Evolutionary conservation across 2,797 vertebrate species (phyloP).

Genomic region (Dryobates pubescens): DNA sequence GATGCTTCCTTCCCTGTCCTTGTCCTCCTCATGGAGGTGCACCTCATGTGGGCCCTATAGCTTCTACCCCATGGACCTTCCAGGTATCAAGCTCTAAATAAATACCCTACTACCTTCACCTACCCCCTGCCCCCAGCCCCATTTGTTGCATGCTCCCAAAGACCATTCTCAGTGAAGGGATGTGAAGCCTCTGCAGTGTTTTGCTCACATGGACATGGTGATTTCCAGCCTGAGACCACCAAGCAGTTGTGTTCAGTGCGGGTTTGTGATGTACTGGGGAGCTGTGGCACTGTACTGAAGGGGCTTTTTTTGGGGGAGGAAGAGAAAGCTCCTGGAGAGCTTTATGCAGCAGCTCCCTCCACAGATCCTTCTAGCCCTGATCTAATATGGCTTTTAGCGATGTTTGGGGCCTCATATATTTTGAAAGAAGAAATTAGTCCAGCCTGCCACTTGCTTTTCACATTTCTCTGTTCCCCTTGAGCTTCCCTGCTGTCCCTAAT

Average conservation of each 20-base stretch:
- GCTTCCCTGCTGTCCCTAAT: conserved; percentile 1
- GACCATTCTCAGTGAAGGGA: background rate
- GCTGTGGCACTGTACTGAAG: background rate
- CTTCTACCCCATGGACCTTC: background rate
- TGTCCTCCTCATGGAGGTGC: background rate
- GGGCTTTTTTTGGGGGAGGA: rapidly evolving
- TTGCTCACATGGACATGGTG: background rate
- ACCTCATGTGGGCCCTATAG: background rate
- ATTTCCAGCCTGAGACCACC: background rate
- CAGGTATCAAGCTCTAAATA: background rate
- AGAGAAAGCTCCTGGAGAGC: background rate
- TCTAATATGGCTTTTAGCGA: conserved; percentile 37
- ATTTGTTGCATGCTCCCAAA: background rate
- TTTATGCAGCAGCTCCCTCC: background rate
- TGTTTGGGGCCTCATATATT: background rate
- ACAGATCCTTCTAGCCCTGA: background rate
- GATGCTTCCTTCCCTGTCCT: background rate
- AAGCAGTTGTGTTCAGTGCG: background rate
- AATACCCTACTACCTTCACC: too few species aligned
- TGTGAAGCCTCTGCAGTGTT: background rate
- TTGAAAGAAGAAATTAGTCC: background rate
- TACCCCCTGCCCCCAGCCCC: too few species aligned
- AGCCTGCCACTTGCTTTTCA: background rate
- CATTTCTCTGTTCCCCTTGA: background rate
- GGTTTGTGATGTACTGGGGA: background rate